A percentile compares a stretch with the other conserved stretches of the same genome.
phyloP scores from a whole-genome alignment of 2,797 vertebrate genomes.

The Sciurus carolinensis region DNA sequence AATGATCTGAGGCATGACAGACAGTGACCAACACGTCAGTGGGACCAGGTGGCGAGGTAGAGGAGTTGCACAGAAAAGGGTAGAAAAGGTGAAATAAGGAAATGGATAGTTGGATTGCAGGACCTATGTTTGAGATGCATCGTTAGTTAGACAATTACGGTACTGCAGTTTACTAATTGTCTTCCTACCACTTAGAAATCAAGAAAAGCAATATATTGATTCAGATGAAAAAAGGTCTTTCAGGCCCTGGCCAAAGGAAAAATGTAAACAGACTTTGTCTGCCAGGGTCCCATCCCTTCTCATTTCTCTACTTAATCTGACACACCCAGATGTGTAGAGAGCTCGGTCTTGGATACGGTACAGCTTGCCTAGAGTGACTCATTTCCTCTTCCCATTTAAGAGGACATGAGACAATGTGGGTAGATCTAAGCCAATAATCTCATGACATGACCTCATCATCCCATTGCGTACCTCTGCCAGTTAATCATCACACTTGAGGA shows the following conservation, averaged over 20 bases:
- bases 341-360: not conserved
- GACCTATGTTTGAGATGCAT: not conserved
- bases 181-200: not conserved
- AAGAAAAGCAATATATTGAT: not conserved
- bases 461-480: not conserved
- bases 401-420: not conserved
- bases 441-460: not conserved
- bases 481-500: not conserved
- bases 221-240: not conserved
- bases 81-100: not conserved
- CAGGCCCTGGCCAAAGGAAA: not conserved
- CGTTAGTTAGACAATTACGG: not conserved
- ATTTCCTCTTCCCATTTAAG: not conserved
- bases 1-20: no score
- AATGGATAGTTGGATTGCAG: not conserved
- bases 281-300: not conserved
- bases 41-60: rapidly evolving
- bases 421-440: not conserved
- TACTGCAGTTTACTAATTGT: not conserved
- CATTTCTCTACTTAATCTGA: not conserved
- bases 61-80: not conserved
- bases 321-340: not conserved
- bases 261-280: not conserved
- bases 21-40: not conserved
- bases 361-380: not conserved